Percentiles rank a stretch among this genome's conserved stretches.
Evolutionary conservation across 2,888 invertebrate species (phyloP).

Genomic region (Diachrysia chrysitis): DNA sequence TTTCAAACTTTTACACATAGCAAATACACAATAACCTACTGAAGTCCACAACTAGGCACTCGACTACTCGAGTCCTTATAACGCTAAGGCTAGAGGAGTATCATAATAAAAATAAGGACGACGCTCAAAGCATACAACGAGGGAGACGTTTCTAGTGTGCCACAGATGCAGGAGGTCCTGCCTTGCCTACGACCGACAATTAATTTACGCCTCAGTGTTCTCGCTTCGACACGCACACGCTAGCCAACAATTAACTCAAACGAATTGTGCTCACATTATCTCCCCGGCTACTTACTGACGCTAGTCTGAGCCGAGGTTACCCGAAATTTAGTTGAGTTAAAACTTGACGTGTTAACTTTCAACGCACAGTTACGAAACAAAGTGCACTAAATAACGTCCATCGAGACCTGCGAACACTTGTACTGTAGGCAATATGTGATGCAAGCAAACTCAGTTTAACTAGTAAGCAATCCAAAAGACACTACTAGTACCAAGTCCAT

Average conservation of each 20-base stretch:
- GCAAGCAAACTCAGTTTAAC: background rate
- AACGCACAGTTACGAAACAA: slow-evolving; percentile 14
- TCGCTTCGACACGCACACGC: background rate
- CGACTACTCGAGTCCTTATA: slow-evolving; percentile 60
- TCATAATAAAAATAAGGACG: slow-evolving; percentile 11
- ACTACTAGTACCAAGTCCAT: background rate
- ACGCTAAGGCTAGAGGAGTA: slow-evolving; percentile 56
- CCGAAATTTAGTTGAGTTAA: slow-evolving; percentile 10
- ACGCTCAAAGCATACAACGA: background rate
- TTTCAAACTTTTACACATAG: slow-evolving; percentile 16
- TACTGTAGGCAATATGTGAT: background rate
- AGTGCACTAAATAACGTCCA: slow-evolving; percentile 17
- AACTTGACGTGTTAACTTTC: slow-evolving; percentile 15
- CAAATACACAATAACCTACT: slow-evolving; percentile 25
- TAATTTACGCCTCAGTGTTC: background rate
- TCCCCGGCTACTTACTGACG: background rate
- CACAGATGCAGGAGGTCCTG: slow-evolving; percentile 4
- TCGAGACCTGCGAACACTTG: slow-evolving; percentile 13
- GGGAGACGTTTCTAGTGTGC: too few species aligned
- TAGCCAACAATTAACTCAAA: background rate
- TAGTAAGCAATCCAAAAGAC: background rate
- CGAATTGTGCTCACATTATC: background rate
- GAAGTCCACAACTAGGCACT: slow-evolving; percentile 44
- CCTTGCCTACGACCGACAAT: background rate
- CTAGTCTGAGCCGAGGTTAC: slow-evolving; percentile 1